phyloP scores from a whole-genome alignment of 2,888 invertebrate species.

The Helobdella robusta region DNA sequence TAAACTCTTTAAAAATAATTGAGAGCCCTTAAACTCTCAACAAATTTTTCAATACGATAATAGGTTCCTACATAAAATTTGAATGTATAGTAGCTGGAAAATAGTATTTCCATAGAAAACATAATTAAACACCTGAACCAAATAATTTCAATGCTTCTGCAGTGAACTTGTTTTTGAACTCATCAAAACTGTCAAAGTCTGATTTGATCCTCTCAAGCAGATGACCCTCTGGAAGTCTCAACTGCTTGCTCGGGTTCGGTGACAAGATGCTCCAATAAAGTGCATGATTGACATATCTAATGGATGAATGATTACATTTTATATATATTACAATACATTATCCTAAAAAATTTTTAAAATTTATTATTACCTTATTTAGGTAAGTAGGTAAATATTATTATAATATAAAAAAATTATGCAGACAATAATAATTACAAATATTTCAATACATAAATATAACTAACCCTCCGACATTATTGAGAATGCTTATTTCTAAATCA shows the following conservation, averaged over 20 bases:
- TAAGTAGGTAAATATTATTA: neutral
- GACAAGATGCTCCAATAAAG: conserved; percentile 42
- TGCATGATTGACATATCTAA: conserved; percentile 42
- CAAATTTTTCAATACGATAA: neutral
- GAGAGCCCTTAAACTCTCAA: neutral
- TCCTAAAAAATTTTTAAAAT: neutral
- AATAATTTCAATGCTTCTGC: conserved; percentile 38
- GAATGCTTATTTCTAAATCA: conserved; percentile 34
- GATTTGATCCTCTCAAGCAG: conserved; percentile 36
- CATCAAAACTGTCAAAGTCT: conserved; percentile 38
- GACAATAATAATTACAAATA: neutral
- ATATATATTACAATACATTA: neutral
- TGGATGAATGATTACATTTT: conserved; percentile 15
- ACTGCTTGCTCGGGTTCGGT: conserved; percentile 38
- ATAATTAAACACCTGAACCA: conserved; percentile 39
- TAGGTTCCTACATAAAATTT: neutral
- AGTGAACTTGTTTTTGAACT: conserved; percentile 38
- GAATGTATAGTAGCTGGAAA: neutral
- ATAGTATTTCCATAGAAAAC: conserved; percentile 7
- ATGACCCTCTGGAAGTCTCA: conserved; percentile 35
- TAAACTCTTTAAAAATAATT: neutral
- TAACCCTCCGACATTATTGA: conserved; percentile 42
- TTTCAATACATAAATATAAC: conserved; percentile 19
- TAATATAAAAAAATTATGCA: neutral
- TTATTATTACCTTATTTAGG: neutral